Evolutionary conservation across 2,113 vertebrate species (phyloP).

Genomic region (Ptyas mucosa): DNA sequence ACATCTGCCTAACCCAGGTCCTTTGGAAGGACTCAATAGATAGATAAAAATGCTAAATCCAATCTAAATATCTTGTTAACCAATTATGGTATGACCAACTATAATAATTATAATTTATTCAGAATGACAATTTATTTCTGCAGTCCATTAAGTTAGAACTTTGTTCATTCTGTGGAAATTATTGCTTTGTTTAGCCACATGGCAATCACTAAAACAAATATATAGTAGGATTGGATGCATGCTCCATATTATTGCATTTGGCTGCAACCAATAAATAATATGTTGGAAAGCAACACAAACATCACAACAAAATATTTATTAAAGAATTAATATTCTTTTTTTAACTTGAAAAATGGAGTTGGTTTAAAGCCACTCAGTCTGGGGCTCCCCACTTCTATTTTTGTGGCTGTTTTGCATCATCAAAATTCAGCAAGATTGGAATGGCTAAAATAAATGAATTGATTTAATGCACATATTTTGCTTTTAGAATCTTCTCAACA

Average conservation of each 20-base stretch:
- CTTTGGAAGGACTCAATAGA: background rate
- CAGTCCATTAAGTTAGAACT: background rate
- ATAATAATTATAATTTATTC: background rate
- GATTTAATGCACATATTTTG: background rate
- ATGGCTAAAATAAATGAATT: background rate
- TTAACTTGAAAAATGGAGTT: background rate
- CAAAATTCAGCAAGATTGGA: background rate
- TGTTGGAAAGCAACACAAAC: background rate
- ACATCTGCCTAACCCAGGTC: background rate
- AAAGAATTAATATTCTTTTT: background rate
- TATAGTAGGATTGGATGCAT: background rate
- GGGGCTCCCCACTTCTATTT: background rate
- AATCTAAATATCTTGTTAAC: background rate
- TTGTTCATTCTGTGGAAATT: background rate
- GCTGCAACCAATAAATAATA: background rate
- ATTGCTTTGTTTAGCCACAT: constrained; percentile 12
- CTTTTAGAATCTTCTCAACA: background rate
- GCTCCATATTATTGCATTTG: background rate
- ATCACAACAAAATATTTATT: background rate
- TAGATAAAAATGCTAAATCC: background rate
- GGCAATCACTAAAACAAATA: background rate
- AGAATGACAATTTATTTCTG: background rate
- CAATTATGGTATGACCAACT: background rate
- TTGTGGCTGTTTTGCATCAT: background rate
- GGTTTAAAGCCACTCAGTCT: background rate